Conservation (phyloP, 2,888 invertebrate genomes). For the Euplagia quadripunctaria region DNA sequence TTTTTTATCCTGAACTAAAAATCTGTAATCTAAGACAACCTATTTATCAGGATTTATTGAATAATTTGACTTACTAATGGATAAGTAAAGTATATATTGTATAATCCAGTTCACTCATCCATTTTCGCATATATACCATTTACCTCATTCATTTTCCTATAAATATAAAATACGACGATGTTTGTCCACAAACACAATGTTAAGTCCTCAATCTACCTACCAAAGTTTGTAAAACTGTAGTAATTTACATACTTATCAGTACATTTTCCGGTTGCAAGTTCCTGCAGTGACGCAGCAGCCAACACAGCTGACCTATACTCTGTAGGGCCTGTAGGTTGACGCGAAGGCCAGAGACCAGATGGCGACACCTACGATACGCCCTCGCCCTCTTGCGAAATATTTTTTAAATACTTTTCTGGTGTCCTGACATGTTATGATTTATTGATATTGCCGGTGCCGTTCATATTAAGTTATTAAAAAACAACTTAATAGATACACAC, state of each 20-base stretch:
- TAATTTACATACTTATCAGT: conserved; percentile 48
- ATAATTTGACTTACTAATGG: too few species aligned
- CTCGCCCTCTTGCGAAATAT: conserved; percentile 58
- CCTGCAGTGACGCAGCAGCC: conserved; percentile 35
- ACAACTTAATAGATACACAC: background rate
- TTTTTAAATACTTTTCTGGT: conserved; percentile 46
- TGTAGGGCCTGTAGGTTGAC: conserved; percentile 62
- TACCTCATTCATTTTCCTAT: too few species aligned
- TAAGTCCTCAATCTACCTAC: background rate
- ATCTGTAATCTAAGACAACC: too few species aligned
- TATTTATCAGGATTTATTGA: too few species aligned
- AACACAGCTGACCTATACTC: conserved; percentile 58
- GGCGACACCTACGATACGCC: conserved; percentile 71
- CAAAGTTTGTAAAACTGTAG: conserved; percentile 16
- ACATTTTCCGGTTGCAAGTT: conserved; percentile 40
- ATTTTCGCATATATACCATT: too few species aligned
- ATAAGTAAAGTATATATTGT: too few species aligned
- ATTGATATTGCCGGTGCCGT: conserved; percentile 14
- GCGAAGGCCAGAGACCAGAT: conserved; percentile 73
- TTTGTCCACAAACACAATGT: background rate
- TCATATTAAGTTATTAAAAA: background rate
- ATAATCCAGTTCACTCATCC: too few species aligned
- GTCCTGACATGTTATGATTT: conserved; percentile 34
- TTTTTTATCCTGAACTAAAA: too few species aligned
- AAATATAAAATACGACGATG: too few species aligned